Base-by-base conservation (phyloP, 2,888 invertebrate species). In the Parthenolecanium corni region DNA sequence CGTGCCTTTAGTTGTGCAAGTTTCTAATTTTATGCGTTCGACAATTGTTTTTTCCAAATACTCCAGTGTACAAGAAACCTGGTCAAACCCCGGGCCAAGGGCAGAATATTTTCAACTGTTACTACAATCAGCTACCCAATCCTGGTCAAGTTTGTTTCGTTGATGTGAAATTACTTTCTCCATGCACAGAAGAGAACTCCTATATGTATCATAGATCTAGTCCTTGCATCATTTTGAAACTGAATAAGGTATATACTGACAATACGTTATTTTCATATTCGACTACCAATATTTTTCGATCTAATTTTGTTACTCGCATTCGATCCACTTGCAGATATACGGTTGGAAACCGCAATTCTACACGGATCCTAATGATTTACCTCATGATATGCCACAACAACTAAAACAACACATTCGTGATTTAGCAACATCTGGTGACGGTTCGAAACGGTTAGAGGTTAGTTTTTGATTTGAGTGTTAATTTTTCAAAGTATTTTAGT, bases 211-310 rank as follows among this genome's bases (percentile, higher is more conserved):
- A 89, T 73, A 85, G 85, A 72, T 93, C 92, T 46, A 84, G 86
- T 20, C 97, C 97, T 0, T 98, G 98, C 75, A 80, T 97, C 67
- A 86, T 96, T 72, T 79, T 98, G 64, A 97, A 97, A 74, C 77
- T 98, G 44, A 98, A 98, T 77, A 92, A 89, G 76, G 82, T 82
- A 68, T 18, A 12, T 2, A n/a, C 11, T 18, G 18, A 36, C n/a
- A n/a, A n/a, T n/a, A n/a, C n/a, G n/a, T 53, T 38, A 18, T 53
- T 5, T 21, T 2, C 23, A 42, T 42, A 16, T 42, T 57, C 1
- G 2, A 42, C 2, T 21, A 57, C 20, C 52, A 42, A 16, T 36
- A 61, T 23, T n/a, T 54, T 1, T 44, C 6, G 24, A 25, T 63
- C 6, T n/a, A 24, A 12, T 38, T 21, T 18, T 23, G 11, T 9